A percentile compares a stretch with the other conserved stretches of the same genome.
These are phyloP conservation scores for Tachina fera DNA, from an alignment of 2,888 invertebrate genomes.

Conservation along the genomic window DNA sequence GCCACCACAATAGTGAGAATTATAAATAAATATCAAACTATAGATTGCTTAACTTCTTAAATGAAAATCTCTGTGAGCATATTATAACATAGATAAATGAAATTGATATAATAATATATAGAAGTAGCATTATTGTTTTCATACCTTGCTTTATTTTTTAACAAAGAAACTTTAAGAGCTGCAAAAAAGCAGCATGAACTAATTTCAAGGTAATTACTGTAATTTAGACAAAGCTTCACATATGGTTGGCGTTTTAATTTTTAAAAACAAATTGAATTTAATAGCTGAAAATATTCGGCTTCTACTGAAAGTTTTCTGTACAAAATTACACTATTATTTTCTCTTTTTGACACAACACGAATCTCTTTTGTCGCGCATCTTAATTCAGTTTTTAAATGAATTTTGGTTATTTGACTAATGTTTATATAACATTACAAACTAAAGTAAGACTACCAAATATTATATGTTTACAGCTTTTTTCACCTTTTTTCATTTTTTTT, in stretches of 20 bases:
- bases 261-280: not conserved
- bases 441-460: not conserved
- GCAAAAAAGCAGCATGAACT: slow-evolving; percentile 3
- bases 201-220: slow-evolving; percentile 61
- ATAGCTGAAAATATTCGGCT: slow-evolving; percentile 1
- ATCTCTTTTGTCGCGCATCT: slow-evolving; percentile 1
- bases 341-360: slow-evolving; percentile 29
- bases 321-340: slow-evolving; percentile 5
- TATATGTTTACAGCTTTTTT: not conserved
- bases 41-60: slow-evolving; percentile 38
- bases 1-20: slow-evolving; percentile 18
- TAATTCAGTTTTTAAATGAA: not conserved
- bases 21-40: slow-evolving; percentile 3
- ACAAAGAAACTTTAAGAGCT: not conserved
- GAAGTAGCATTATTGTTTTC: not conserved
- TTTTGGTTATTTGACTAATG: not conserved
- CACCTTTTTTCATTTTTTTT: slow-evolving; percentile 5
- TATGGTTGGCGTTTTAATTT: not conserved
- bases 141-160: slow-evolving; percentile 3
- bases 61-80: slow-evolving; percentile 35
- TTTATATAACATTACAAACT: slow-evolving; percentile 4
- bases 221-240: slow-evolving; percentile 31
- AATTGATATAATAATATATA: not conserved
- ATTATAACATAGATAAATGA: slow-evolving; percentile 24
- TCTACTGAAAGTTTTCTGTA: not conserved